Evolutionary conservation across 2,797 vertebrate species (phyloP).

Genomic region (Tachyglossus aculeatus): DNA sequence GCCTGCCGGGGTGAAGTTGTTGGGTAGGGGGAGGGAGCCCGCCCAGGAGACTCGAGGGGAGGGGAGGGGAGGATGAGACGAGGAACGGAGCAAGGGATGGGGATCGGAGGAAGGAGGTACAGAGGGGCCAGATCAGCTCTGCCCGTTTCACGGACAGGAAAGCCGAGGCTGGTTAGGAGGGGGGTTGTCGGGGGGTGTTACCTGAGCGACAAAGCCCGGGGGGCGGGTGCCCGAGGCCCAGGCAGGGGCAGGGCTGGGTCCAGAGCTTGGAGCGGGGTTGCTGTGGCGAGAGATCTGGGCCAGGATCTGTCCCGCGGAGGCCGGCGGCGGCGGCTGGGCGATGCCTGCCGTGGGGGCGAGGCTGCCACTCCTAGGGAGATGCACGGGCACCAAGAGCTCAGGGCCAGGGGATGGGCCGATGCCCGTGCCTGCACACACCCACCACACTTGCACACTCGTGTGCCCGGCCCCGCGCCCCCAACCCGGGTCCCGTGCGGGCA

Average conservation of each 20-base stretch:
- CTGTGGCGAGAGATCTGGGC: conserved; percentile 91
- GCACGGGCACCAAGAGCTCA: neutral
- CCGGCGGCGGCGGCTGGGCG: conserved; percentile 75
- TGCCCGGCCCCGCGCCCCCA: too few relatives aligned
- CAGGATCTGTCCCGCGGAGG: conserved; percentile 85
- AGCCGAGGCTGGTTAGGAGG: neutral
- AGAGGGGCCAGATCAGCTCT: fast-evolving
- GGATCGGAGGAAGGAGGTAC: fast-evolving
- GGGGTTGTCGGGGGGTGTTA: conserved; percentile 49
- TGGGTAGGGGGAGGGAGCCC: too few relatives aligned
- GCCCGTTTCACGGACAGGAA: fast-evolving
- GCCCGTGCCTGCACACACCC: neutral
- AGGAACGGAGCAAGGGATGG: neutral
- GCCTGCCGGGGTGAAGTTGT: too few relatives aligned
- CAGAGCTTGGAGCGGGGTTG: conserved; percentile 73
- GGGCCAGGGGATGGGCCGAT: conserved; percentile 12
- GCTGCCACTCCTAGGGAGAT: conserved; percentile 73
- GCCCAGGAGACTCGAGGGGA: too few relatives aligned
- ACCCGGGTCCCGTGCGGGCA: too few relatives aligned
- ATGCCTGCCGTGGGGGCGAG: conserved; percentile 80
- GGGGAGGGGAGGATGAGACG: neutral
- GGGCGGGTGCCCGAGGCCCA: conserved; percentile 77
- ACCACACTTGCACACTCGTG: neutral
- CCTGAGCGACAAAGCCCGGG: conserved; percentile 86
- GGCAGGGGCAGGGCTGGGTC: conserved; percentile 67